Evolutionary conservation across 2,113 vertebrate genomes (phyloP), one percentile per base, ranked within the genome.

Genomic region (Serilophus lunatus): DNA sequence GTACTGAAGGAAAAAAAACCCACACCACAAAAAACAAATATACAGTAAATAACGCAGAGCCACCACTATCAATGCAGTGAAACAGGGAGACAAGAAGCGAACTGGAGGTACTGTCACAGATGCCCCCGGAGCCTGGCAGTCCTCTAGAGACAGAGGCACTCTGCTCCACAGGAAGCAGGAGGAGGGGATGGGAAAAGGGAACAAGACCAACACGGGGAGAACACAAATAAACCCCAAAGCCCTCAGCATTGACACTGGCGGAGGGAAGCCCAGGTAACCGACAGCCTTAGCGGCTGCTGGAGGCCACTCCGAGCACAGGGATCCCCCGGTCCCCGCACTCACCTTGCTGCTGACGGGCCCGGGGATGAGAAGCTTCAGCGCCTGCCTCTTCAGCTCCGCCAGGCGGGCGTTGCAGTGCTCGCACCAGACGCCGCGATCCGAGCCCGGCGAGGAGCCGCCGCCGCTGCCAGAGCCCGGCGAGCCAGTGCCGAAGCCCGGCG

Each of bases 401-500:
- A 99, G 98, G 90, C 99, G 98, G 75, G 98, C 98, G 82, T 97
- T 99, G 97, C 99, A 99, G 97, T 99, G 99, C 95, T 99, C 99
- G 97, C 99, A 99, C 99, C 99, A 99, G 75, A 98, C 98, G 68
- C 98, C 98, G 91, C 99, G 98, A 80, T 99, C 99, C 22, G 99
- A 99, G 51, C 99, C 99, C 16, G 99, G 99, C 40, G 99, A 99
- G 95, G 99, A 99, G 93, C 99, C 99, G 77, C 99, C 99, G 74
- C 99, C 99, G 61, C 99, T 99, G 75, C 99, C 99, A 84, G 99
- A 99, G n/a, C 99, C 99, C 3, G 99, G 99, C 24, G 99, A 99
- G 92, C 99, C 99, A 1, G 99, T 99, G 81, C 99, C 99, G 96
- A 99, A 99, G 51, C 99, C 99, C 2, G 99, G 99, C 18, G 99